Conservation (phyloP, 2,888 invertebrate species). For the Cosmopolites sordidus region DNA sequence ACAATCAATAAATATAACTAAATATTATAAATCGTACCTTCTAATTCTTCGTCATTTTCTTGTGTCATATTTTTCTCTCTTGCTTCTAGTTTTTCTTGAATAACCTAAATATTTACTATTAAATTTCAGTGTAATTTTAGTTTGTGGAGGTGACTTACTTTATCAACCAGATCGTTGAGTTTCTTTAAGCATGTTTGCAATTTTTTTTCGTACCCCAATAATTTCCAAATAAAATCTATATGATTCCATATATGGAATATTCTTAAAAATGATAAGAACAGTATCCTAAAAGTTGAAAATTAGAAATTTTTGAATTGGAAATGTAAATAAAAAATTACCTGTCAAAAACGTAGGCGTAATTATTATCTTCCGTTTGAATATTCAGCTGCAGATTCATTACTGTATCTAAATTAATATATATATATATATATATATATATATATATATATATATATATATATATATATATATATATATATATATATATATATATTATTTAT, state of each 20-base stretch:
- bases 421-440: not conserved
- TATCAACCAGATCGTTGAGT: constrained; percentile 2
- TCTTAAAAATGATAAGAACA: not conserved
- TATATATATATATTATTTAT: too few species aligned
- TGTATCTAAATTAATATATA: constrained; percentile 20
- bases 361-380: constrained; percentile 18
- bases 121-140: too few species aligned
- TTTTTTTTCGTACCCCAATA: constrained; percentile 9
- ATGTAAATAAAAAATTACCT: constrained; percentile 9
- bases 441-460: too few species aligned
- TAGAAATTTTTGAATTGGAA: too few species aligned
- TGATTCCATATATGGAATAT: constrained; percentile 13
- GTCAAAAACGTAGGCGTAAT: constrained; percentile 16
- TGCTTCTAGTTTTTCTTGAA: too few species aligned
- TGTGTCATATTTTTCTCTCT: too few species aligned
- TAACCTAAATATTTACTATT: too few species aligned
- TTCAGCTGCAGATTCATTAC: constrained; percentile 23
- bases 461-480: too few species aligned
- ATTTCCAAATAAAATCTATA: constrained; percentile 5
- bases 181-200: not conserved
- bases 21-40: too few species aligned
- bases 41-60: too few species aligned
- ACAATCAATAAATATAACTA: too few species aligned
- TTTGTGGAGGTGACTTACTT: constrained; percentile 1
- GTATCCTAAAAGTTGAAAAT: constrained; percentile 4